A percentile compares a stretch with the other conserved stretches of the same genome.
These are phyloP conservation scores for Coturnix japonica DNA, from an alignment of 2,113 vertebrate species.

Conservation along the genomic window DNA sequence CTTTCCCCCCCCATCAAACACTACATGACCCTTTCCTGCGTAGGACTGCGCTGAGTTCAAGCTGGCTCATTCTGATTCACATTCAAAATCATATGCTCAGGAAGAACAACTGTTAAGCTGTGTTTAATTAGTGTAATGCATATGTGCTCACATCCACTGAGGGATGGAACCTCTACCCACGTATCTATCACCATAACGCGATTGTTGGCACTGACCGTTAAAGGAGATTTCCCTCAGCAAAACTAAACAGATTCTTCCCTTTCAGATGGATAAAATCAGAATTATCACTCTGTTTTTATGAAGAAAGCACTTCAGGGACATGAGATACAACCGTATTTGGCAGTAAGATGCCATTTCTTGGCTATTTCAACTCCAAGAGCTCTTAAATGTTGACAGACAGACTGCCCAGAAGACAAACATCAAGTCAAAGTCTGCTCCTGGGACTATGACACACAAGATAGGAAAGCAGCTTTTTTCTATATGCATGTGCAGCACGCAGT, in stretches of 20 bases:
- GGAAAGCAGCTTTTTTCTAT: neutral
- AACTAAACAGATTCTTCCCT: neutral
- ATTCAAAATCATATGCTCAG: conserved; percentile 44
- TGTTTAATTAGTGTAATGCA: conserved; percentile 14
- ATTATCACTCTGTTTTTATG: neutral
- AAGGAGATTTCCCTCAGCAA: conserved; percentile 3
- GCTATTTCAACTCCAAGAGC: neutral
- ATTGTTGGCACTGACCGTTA: neutral
- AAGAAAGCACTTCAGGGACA: conserved; percentile 11
- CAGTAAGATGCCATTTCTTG: neutral
- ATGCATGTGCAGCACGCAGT: neutral
- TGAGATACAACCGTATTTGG: neutral
- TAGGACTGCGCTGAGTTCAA: conserved; percentile 12
- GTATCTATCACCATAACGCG: neutral
- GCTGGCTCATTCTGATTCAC: conserved; percentile 13
- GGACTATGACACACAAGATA: neutral
- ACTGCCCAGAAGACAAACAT: neutral
- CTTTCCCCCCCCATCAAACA: neutral
- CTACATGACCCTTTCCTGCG: neutral
- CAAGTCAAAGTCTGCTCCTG: neutral
- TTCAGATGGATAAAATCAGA: conserved; percentile 20
- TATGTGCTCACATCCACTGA: neutral
- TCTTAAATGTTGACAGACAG: neutral
- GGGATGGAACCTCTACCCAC: conserved; percentile 38
- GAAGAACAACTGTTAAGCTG: conserved; percentile 21